Base-by-base conservation (phyloP, 2,113 vertebrate genomes). In the Xiphophorus maculatus region DNA sequence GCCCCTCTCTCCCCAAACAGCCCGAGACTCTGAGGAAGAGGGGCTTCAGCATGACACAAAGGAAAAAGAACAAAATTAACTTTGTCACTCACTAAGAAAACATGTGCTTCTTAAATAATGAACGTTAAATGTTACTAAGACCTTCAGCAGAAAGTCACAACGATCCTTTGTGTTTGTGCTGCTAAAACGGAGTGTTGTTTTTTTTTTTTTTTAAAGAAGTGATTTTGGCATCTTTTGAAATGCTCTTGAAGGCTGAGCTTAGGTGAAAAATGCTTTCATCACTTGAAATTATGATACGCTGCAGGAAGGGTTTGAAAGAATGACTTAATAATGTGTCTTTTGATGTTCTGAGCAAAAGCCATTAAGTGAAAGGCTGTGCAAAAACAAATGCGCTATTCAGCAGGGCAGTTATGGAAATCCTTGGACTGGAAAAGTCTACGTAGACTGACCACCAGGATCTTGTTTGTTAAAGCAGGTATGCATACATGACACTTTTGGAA, bases 261-360 rank as follows among this genome's bases (percentile, higher is more conserved):
- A 29, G 68, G 30, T 69, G 61, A 64, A 83, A 42, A 87, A 82
- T 71, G 74, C 86, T 89, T 91, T 89, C 84, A 91, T 93, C 90
- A 84, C 79, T 76, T 71, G 71, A 74, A 86, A 89, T 89, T 76
- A 75, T 85, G 80, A 86, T 77, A 76, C 70, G 82, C 80, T 87
- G 66, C 82, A 79, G 72, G 15, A 2, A 63, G 69, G 81, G 37
- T 71, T 83, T 66, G 71, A 87, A 81, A 84, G 71, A 77, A 76
- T 71, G 85, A 63, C 37, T 74, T 67, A 64, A 86, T 83, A 88
- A 93, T 91, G 79, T 30, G 66, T 63, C 87, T 87, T 92, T 91
- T 92, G 88, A 92, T 88, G 86, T 90, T 89, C 70, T 82, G 84
- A 90, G 90, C 77, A 84, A 37, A 28, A 90, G 76, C 81, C 85